Percentiles rank a stretch among this genome's conserved stretches.
These are phyloP conservation scores for Phataginus tricuspis DNA, from an alignment of 2,797 vertebrate species.

Conservation along the genomic window DNA sequence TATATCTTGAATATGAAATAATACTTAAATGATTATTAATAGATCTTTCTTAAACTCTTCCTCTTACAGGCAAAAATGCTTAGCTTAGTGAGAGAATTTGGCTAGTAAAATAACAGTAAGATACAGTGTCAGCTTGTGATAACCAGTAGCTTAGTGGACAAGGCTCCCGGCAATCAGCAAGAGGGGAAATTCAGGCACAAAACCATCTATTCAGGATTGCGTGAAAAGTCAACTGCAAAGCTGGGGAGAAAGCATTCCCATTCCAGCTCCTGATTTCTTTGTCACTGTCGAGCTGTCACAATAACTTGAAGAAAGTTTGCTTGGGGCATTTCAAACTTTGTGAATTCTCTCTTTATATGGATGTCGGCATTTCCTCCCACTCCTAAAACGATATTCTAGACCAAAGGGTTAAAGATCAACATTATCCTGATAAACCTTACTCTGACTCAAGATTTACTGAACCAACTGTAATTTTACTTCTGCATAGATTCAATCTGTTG, in stretches of 20 bases:
- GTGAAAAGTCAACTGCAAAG: neutral
- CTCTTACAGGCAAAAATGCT: neutral
- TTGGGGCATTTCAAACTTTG: conserved; percentile 31
- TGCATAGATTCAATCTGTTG: conserved; percentile 70
- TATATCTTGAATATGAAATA: neutral
- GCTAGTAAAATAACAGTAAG: conserved; percentile 14
- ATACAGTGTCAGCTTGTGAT: neutral
- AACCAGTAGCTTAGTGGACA: neutral
- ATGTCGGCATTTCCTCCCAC: neutral
- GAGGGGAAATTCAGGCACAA: conserved; percentile 50
- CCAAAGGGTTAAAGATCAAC: conserved; percentile 42
- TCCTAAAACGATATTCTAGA: conserved; percentile 28
- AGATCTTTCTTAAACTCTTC: conserved; percentile 30
- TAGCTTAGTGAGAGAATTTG: neutral
- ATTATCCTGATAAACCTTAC: conserved; percentile 18
- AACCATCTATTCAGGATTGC: neutral
- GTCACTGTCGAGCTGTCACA: conserved; percentile 55
- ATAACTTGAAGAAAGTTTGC: conserved; percentile 42
- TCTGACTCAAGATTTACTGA: conserved; percentile 68
- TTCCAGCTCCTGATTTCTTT: neutral
- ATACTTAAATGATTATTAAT: conserved; percentile 5
- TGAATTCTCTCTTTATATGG: conserved; percentile 45
- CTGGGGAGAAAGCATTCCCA: neutral
- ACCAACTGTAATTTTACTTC: conserved; percentile 60
- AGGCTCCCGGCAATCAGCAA: neutral